A percentile compares a stretch with the other conserved stretches of the same genome.
phyloP scores from a whole-genome alignment of 2,797 vertebrate species.

The Hozukius guyotensis region DNA sequence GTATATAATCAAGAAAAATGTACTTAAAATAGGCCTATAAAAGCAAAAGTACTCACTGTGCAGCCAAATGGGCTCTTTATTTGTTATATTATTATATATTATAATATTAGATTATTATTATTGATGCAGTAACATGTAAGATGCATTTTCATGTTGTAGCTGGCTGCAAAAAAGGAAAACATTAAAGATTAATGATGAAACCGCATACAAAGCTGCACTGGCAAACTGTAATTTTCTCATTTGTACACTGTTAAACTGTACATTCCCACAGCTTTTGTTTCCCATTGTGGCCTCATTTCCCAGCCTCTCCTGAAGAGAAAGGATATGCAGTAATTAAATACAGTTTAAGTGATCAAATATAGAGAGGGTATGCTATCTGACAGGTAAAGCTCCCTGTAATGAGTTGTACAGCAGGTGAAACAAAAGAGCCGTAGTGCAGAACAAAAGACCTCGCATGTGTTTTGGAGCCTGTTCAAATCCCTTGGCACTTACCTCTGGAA shows the following conservation, averaged over 20 bases:
- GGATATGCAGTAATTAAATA: constrained; percentile 44
- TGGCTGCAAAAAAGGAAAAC: too few species aligned
- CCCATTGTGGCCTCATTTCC: constrained; percentile 34
- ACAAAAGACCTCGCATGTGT: constrained; percentile 64
- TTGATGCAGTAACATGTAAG: too few species aligned
- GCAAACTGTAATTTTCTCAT: constrained; percentile 2
- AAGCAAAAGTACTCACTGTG: too few species aligned
- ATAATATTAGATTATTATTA: too few species aligned
- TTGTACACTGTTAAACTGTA: not conserved
- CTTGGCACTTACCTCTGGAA: constrained; percentile 55
- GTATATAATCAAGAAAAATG: too few species aligned
- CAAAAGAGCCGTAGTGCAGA: constrained; percentile 55
- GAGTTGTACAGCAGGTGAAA: constrained; percentile 68
- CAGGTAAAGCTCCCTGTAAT: constrained; percentile 70
- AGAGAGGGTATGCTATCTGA: constrained; percentile 55
- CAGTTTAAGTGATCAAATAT: constrained; percentile 59
- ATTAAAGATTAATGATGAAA: not conserved
- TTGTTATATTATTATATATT: too few species aligned
- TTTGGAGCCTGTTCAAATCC: constrained; percentile 63
- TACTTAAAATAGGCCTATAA: too few species aligned
- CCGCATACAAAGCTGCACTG: not conserved
- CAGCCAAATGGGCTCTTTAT: too few species aligned
- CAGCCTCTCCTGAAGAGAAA: constrained; percentile 11
- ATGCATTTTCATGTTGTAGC: too few species aligned
- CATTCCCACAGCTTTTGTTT: constrained; percentile 21